Conservation (phyloP, 2,113 vertebrate species). For the Campylorhamphus procurvoides region DNA sequence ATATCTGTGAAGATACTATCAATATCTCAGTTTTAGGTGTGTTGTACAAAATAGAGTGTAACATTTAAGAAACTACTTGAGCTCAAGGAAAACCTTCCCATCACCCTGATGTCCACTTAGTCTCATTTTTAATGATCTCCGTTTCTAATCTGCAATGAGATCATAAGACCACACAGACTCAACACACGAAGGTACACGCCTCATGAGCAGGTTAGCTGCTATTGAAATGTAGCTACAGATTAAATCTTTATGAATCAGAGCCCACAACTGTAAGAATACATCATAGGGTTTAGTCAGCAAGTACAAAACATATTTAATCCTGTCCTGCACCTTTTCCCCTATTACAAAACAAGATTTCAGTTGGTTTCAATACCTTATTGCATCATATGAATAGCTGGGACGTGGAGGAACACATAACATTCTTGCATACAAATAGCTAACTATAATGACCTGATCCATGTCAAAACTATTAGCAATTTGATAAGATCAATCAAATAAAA, state of each 20-base stretch:
- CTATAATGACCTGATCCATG: background rate
- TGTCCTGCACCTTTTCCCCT: background rate
- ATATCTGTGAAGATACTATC: fast-evolving
- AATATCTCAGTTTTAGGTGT: background rate
- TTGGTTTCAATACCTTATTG: background rate
- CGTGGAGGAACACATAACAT: background rate
- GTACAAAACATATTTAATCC: background rate
- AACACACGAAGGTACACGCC: background rate
- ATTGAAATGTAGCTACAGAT: background rate
- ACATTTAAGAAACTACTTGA: background rate
- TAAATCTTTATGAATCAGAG: constrained; percentile 20
- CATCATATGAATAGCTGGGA: background rate
- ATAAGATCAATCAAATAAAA: background rate
- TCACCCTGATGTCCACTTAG: background rate
- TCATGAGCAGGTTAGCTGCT: background rate
- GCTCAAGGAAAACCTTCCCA: background rate
- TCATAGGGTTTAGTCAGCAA: background rate
- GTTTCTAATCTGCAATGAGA: background rate
- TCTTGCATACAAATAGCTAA: background rate
- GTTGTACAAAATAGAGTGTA: background rate
- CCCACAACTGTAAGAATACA: background rate
- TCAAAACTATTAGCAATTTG: background rate
- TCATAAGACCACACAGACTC: background rate
- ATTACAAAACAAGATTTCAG: background rate
- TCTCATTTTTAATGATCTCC: background rate